Evolutionary conservation across 2,113 vertebrate genomes (phyloP).

Genomic region (Apteryx mantelli): DNA sequence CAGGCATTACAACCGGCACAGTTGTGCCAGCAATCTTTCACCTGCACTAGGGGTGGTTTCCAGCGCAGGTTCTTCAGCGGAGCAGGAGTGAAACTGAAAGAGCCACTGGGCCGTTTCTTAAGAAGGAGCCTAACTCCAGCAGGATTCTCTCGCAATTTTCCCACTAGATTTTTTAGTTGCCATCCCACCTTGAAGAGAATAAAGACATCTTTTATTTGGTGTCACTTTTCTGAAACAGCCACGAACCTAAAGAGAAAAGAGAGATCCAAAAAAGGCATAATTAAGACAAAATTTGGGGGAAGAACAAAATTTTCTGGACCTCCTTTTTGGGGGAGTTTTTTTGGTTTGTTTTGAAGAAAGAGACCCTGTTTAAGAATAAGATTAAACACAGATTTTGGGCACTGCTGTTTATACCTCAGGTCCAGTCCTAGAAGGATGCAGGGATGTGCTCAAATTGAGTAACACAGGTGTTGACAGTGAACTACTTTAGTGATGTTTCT

Average conservation of each 20-base stretch:
- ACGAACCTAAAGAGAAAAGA: background rate
- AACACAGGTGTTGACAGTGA: background rate
- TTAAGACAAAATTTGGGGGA: background rate
- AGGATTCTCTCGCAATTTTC: constrained; percentile 87
- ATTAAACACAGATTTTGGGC: background rate
- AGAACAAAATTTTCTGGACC: background rate
- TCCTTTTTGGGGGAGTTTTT: background rate
- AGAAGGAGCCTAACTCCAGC: constrained; percentile 83
- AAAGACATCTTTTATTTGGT: background rate
- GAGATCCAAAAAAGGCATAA: background rate
- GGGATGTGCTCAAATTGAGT: background rate
- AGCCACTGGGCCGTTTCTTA: constrained; percentile 90
- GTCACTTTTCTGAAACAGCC: background rate
- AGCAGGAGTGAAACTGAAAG: constrained; percentile 84
- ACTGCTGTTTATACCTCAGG: background rate
- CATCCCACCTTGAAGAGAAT: constrained; percentile 88
- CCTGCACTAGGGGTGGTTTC: constrained; percentile 93
- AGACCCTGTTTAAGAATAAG: background rate
- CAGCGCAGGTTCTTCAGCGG: constrained; percentile 94
- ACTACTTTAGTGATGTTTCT: background rate
- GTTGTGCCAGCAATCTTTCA: constrained; percentile 29
- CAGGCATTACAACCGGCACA: background rate
- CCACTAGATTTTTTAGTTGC: constrained; percentile 95
- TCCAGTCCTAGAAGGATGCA: background rate
- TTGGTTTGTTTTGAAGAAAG: background rate